Base-by-base conservation (phyloP, 2,888 invertebrate species). In the Netelia melanura region DNA sequence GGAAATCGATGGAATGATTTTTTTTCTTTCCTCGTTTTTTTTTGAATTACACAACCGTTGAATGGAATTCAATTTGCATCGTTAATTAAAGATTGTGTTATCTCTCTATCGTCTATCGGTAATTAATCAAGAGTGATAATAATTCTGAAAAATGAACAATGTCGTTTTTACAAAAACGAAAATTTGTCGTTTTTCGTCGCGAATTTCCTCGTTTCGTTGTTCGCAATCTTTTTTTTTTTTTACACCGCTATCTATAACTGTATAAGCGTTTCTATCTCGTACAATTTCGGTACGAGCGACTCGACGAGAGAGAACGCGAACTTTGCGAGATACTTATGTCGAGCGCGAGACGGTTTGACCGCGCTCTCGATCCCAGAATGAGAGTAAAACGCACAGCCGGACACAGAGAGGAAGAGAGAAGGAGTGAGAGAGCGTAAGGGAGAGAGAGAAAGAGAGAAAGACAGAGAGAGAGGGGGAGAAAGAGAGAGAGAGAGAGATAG, bases 291-390 rank as follows among this genome's bases (percentile, higher is more conserved):
- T 30, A 77, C 72, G 61, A 11, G 58, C 38, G 80, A 14, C 11
- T 10, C 10, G 72, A 23, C 23, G 56, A 67, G 62, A 17, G 64
- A 56, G 54, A 30, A 21, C 38, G 61, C 3, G 58, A 52, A 72
- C 62, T 25, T 17, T 17, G 1, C 58, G 44, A 56, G 56, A 65
- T 61, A 21, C 61, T 68, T 68, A 21, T 25, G 71, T 52, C 6
- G 30, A 5, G 21, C 23, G 38, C 54, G 85, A 82, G 81, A 58
- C 64, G 52, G 44, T 74, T 81, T 77, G 86, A 81, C 74, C 81
- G 84, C 72, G 77, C 72, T 74, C 74, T 67, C 81, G 80, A 75
- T 75, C 77, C 65, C 54, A 70, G 74, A 56, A 54, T 71, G 81
- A 83, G 67, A 86, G 81, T 68, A 78, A 86, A 78, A 80, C 74